Evolutionary conservation across 1,140 invertebrate genomes (phyloP).

Genomic region (Bombus consobrinus): DNA sequence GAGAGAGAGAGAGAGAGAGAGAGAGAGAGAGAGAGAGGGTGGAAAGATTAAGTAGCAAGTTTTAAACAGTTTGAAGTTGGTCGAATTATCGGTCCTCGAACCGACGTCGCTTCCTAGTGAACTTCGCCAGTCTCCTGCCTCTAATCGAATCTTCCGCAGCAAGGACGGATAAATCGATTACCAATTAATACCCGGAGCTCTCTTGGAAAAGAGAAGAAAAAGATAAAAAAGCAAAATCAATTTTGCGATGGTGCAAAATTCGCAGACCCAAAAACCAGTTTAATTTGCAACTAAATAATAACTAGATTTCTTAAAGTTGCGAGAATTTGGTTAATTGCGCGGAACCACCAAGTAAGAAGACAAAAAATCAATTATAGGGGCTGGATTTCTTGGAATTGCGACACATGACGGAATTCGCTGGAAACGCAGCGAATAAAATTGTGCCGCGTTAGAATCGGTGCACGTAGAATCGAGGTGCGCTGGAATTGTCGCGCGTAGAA

Average conservation of each 20-base stretch:
- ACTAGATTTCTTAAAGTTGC: not conserved
- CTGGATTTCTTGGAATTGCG: not conserved
- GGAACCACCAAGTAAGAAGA: not conserved
- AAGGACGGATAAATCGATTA: not conserved
- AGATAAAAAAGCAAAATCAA: not conserved
- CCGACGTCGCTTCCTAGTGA: not conserved
- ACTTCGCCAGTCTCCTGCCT: not conserved
- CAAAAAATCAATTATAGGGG: not conserved
- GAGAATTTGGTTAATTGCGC: not conserved
- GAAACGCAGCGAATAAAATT: too few species aligned
- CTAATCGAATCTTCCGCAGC: not conserved
- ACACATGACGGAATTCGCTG: not conserved
- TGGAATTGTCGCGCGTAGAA: too few species aligned
- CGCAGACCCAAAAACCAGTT: not conserved
- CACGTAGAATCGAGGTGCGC: not conserved
- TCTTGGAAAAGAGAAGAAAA: not conserved
- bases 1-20: too few species aligned
- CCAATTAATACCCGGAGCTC: not conserved
- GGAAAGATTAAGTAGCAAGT: not conserved
- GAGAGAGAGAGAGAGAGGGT: too few species aligned
- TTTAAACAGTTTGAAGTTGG: not conserved
- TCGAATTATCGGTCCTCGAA: conserved; percentile 13
- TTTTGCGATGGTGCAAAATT: not conserved
- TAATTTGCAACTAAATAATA: not conserved
- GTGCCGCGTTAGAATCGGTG: too few species aligned